A percentile compares a stretch with the other conserved stretches of the same genome.
Conservation (phyloP, 1,140 invertebrate species). For the Agraylea sexmaculata region DNA sequence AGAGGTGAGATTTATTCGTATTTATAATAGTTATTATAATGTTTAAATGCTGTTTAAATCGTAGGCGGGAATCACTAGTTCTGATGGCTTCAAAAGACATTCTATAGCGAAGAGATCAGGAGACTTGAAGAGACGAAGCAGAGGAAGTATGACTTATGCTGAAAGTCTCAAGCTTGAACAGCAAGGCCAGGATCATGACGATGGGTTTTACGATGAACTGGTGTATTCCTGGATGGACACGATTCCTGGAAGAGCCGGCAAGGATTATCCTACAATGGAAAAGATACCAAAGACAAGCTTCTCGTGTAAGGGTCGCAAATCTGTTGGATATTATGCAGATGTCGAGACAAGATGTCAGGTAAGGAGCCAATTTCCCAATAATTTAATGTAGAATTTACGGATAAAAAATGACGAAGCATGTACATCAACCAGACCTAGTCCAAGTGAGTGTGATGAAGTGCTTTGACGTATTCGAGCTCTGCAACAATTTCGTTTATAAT, state of each 20-base stretch:
- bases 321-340: conserved; percentile 51
- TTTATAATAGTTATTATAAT: no score
- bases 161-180: no score
- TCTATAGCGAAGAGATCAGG: no score
- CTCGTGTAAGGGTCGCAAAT: conserved; percentile 43
- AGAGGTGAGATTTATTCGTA: no score
- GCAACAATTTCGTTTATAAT: no score
- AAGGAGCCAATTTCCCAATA: background rate
- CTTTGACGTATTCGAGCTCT: no score
- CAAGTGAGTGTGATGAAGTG: no score
- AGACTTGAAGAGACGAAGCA: conserved; percentile 5
- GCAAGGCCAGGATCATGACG: conserved; percentile 9
- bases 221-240: conserved; percentile 25
- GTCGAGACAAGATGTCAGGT: conserved; percentile 41
- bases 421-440: no score
- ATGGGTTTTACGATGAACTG: conserved; percentile 16
- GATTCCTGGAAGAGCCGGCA: conserved; percentile 42
- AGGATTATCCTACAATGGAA: conserved; percentile 41
- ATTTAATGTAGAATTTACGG: conserved; percentile 2
- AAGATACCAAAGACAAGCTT: conserved; percentile 46
- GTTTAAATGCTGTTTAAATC: no score
- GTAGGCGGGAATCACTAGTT: no score
- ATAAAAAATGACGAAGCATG: no score
- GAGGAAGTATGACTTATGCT: conserved; percentile 11
- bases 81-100: no score